These are phyloP conservation scores for Calonectris borealis DNA, from an alignment of 2,113 vertebrate genomes.

Conservation along the genomic window DNA sequence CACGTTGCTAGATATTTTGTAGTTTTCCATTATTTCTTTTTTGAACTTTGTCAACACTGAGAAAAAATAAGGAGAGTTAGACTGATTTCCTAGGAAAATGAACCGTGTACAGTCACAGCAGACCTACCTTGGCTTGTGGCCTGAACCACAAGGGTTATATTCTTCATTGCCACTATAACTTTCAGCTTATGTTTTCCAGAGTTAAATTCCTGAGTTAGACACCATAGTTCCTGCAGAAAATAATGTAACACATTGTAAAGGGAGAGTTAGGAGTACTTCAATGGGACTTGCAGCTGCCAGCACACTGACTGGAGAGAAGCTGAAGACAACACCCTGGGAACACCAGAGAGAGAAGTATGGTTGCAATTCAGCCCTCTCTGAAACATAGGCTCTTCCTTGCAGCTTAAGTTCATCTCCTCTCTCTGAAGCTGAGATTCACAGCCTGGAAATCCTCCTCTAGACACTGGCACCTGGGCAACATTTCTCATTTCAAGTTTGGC, in stretches of 20 bases:
- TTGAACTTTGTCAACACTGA: background rate
- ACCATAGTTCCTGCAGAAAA: background rate
- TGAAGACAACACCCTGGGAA: background rate
- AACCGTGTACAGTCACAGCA: background rate
- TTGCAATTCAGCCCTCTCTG: background rate
- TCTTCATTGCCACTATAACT: background rate
- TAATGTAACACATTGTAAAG: background rate
- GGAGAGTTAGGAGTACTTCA: background rate
- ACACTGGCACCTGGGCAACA: background rate
- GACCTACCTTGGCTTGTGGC: background rate
- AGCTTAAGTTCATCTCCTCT: background rate
- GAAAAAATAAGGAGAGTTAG: background rate
- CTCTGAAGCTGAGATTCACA: background rate
- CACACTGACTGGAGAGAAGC: background rate
- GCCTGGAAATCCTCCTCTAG: background rate
- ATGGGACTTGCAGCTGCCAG: background rate
- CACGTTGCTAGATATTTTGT: background rate
- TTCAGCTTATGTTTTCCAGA: background rate
- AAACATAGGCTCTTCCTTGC: background rate
- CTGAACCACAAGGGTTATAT: background rate
- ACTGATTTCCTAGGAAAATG: background rate
- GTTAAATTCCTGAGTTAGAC: background rate
- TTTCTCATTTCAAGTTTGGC: background rate
- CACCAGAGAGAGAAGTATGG: background rate
- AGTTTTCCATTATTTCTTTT: background rate